Conservation (phyloP, 2,888 invertebrate genomes). For the Thereva nobilitata region DNA sequence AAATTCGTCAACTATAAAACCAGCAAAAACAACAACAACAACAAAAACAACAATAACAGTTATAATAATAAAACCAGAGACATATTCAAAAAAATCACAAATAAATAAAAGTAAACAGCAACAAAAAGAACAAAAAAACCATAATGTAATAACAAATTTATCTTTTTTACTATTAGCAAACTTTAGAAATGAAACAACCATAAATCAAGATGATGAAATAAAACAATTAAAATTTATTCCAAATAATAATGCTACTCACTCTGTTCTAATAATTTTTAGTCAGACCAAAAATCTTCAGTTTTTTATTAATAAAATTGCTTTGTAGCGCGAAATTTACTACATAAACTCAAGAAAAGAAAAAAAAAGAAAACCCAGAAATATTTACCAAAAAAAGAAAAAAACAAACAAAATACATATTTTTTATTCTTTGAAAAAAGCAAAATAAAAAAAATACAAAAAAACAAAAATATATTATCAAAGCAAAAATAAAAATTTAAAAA, state of each 20-base stretch:
- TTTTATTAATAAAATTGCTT: neutral
- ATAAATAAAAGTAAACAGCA: conserved; percentile 15
- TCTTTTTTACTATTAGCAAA: conserved; percentile 38
- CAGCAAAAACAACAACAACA: conserved; percentile 25
- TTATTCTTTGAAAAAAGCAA: too few species aligned
- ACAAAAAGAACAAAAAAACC: conserved; percentile 35
- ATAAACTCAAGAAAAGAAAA: too few species aligned
- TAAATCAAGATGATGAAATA: conserved; percentile 15
- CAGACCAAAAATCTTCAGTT: conserved; percentile 38
- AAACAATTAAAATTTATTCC: neutral
- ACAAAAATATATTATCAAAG: too few species aligned
- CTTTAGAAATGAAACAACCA: conserved; percentile 26
- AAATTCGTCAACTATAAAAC: conserved; percentile 26
- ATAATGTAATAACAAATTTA: conserved; percentile 38
- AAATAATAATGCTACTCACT: conserved; percentile 12
- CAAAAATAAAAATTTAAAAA: too few species aligned
- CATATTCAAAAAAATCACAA: neutral
- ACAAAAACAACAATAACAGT: conserved; percentile 23
- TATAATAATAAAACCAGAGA: conserved; percentile 20
- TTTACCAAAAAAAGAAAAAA: too few species aligned
- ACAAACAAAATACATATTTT: too few species aligned
- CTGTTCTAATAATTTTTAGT: conserved; percentile 34
- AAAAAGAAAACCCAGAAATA: too few species aligned
- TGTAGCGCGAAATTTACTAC: too few species aligned
- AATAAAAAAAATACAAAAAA: too few species aligned